phyloP scores from a whole-genome alignment of 1,140 invertebrate species.

The Neodiprion fabricii region DNA sequence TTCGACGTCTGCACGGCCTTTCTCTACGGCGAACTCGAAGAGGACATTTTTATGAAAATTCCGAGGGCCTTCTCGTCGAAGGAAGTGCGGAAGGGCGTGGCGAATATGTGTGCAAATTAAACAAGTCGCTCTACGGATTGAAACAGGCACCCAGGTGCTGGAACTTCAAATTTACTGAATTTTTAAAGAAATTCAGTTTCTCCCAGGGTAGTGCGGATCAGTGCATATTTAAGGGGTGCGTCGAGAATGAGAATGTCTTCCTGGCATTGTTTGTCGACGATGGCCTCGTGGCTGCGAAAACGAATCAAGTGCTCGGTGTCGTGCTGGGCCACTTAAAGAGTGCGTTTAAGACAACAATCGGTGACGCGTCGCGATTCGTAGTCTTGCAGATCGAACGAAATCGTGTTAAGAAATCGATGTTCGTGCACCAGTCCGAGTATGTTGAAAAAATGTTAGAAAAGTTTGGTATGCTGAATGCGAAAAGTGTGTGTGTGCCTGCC shows the following conservation, averaged over 20 bases:
- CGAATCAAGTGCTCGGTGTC: no score
- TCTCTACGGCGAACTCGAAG: conserved; percentile 12
- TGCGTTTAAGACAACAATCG: conserved; percentile 29
- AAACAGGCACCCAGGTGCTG: conserved; percentile 45
- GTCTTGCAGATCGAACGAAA: conserved; percentile 21
- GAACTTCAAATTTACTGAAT: conserved; percentile 38
- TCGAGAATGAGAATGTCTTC: conserved; percentile 26
- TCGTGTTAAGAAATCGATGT: conserved; percentile 21
- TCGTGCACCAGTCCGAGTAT: conserved; percentile 28
- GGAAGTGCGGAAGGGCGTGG: conserved; percentile 3
- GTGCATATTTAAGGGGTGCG: conserved; percentile 31
- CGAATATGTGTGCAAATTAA: conserved; percentile 36
- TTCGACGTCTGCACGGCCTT: conserved; percentile 18
- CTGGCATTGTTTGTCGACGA: conserved; percentile 31
- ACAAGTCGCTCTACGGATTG: conserved; percentile 48
- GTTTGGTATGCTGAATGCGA: conserved; percentile 24
- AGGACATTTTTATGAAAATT: conserved; percentile 27
- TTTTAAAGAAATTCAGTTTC: conserved; percentile 26
- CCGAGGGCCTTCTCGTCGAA: conserved; percentile 29
- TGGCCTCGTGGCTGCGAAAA: conserved; percentile 10
- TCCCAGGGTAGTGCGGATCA: conserved; percentile 20
- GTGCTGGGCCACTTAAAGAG: background rate
- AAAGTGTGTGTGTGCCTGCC: conserved; percentile 18
- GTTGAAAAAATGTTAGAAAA: conserved; percentile 16
- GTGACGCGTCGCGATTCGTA: conserved; percentile 18